Evolutionary conservation across 2,888 invertebrate genomes (phyloP), one percentile per base, ranked within the genome.

Genomic region (Adelphocoris suturalis): DNA sequence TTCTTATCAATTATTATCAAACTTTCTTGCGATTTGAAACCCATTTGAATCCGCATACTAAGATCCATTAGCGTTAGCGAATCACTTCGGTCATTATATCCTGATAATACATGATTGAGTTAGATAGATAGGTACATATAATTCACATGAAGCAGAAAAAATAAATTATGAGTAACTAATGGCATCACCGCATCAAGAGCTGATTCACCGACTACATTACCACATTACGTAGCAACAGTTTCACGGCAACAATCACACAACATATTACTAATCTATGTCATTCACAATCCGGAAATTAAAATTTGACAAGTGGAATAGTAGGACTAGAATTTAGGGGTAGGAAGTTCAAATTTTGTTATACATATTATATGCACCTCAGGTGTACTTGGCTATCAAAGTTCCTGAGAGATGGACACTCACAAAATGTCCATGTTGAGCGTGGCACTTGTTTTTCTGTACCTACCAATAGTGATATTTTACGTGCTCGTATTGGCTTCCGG

Each of bases 361-460:
- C 13, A 14, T 52, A 52, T 52, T 52, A 37, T 37, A 37, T n/a
- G n/a, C n/a, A 7, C 37, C 7, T 37, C 37, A 37, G 37, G 37
- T 37, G 37, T 37, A 37, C 3, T 2, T 37, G 37, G 7, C 37
- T 37, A 37, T 7, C 7, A 7, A 37, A 7, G 37, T 37, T 4
- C 16, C n/a, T 19, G 1, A 5, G 11, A 23, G 23, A 68, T 68
- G 68, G 27, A 68, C 23, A 13, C 68, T 5, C 23, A 68, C 5
- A 68, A 68, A 19, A 68, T 68, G 68, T 68, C 68, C n/a, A 68
- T 68, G 68, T 68, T 68, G 68, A 68, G 68, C 23, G 27, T 68
- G 13, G 68, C 68, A 9, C 68, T 68, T 3, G 68, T 68, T 27
- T 23, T 12, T 5, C 23, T 68, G 23, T 68, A 68, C 12, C 23